Conservation (phyloP, 2,797 vertebrate species). For the Enteromius paludinosus region DNA sequence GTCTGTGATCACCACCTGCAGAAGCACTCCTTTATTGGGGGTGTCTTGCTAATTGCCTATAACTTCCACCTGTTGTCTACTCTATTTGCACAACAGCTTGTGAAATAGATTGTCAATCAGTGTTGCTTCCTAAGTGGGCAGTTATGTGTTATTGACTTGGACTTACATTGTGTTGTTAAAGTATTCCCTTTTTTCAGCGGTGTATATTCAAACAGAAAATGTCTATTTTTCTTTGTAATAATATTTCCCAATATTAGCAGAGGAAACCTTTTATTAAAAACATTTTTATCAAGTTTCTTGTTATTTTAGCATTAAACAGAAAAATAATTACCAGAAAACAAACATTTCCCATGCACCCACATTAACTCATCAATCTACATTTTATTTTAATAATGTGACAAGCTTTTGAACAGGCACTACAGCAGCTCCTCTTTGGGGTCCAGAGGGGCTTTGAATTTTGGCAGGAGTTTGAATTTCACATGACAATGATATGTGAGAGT, state of each 20-base stretch:
- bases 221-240: background rate
- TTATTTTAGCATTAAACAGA: background rate
- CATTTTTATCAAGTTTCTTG: background rate
- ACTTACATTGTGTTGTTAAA: too few species aligned
- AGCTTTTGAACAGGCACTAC: constrained; percentile 9
- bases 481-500: background rate
- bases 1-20: too few species aligned
- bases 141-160: too few species aligned
- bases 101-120: too few species aligned
- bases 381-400: background rate
- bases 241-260: background rate
- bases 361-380: background rate
- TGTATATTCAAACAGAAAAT: background rate
- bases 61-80: too few species aligned
- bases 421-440: background rate
- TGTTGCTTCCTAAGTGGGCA: too few species aligned
- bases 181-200: too few species aligned
- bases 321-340: background rate
- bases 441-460: background rate
- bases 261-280: background rate
- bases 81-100: too few species aligned
- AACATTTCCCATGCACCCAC: background rate
- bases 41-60: too few species aligned
- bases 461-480: constrained; percentile 20
- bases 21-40: too few species aligned